Evolutionary conservation across 2,113 vertebrate genomes (phyloP).

Genomic region (Isichthys henryi): DNA sequence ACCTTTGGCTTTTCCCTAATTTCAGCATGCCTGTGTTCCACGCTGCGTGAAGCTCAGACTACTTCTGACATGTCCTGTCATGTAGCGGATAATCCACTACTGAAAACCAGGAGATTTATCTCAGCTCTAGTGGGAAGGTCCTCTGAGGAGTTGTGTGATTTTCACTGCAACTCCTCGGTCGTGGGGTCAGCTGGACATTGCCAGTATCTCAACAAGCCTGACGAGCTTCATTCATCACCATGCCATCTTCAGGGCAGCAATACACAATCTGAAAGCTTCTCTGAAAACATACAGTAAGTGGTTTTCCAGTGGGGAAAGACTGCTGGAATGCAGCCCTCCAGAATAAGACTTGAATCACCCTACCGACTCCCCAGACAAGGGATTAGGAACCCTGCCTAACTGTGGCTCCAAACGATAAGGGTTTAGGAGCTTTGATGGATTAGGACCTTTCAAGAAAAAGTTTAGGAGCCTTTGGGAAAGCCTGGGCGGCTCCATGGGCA

Average conservation of each 20-base stretch:
- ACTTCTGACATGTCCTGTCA: neutral
- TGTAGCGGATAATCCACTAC: neutral
- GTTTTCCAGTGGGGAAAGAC: neutral
- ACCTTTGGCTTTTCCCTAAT: neutral
- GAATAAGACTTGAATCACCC: neutral
- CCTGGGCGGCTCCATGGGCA: neutral
- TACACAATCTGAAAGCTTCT: neutral
- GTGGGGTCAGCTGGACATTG: neutral
- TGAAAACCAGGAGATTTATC: neutral
- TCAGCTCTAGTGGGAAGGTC: neutral
- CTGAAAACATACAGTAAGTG: neutral
- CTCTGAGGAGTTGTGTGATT: neutral
- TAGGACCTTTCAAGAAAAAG: neutral
- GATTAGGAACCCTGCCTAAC: neutral
- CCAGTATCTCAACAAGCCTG: neutral
- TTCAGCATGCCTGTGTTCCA: neutral
- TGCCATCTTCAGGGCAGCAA: neutral
- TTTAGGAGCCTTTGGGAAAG: conserved; percentile 12
- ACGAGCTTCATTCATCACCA: neutral
- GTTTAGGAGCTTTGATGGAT: conserved; percentile 4
- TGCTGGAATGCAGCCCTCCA: neutral
- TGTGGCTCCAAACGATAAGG: neutral
- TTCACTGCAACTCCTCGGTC: neutral
- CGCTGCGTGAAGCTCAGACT: neutral
- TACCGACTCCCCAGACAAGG: neutral